Evolutionary conservation across 2,888 invertebrate species (phyloP).

Genomic region (Acrobasis consociella): DNA sequence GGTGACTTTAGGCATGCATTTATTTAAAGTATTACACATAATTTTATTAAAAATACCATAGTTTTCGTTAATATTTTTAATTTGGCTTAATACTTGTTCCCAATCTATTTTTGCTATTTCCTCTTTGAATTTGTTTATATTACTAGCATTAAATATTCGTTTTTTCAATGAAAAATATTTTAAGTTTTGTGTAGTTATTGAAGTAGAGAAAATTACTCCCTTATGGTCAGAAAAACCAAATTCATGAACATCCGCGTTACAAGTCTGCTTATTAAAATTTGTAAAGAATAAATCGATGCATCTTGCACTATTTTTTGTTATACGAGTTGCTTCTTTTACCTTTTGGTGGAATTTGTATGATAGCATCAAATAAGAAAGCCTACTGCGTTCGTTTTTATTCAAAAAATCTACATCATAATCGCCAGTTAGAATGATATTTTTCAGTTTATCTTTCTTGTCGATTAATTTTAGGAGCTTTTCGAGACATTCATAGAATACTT

Average conservation of each 20-base stretch:
- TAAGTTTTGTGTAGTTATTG: neutral
- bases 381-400: neutral
- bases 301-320: conserved; percentile 23
- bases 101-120: neutral
- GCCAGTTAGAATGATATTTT: conserved; percentile 28
- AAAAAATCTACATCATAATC: neutral
- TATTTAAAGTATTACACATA: conserved; percentile 17
- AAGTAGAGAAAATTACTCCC: conserved; percentile 14
- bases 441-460: conserved; percentile 25
- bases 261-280: conserved; percentile 23
- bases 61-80: conserved; percentile 27
- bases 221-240: conserved; percentile 30
- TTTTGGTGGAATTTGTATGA: conserved; percentile 30
- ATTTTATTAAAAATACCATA: conserved; percentile 21
- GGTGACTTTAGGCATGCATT: conserved; percentile 22
- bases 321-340: conserved; percentile 27
- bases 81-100: conserved; percentile 10
- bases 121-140: conserved; percentile 24
- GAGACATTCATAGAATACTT: conserved; percentile 27
- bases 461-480: conserved; percentile 24
- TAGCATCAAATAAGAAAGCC: conserved; percentile 24
- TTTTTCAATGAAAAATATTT: neutral
- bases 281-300: conserved; percentile 32
- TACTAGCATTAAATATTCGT: conserved; percentile 19
- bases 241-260: conserved; percentile 17